These are phyloP conservation scores for Pelmatolapia mariae DNA, from an alignment of 2,113 vertebrate species.

Conservation along the genomic window DNA sequence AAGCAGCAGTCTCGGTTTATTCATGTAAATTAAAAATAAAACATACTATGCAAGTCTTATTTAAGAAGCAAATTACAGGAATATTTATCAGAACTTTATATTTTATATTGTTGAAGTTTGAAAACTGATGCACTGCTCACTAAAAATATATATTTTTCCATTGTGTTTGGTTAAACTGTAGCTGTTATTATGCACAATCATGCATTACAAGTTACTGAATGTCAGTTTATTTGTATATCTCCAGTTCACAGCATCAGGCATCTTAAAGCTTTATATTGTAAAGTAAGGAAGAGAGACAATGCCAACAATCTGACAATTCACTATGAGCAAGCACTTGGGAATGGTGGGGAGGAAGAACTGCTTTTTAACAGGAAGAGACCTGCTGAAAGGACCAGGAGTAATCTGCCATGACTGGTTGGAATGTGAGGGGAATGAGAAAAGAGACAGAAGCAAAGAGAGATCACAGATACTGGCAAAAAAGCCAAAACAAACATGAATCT, in stretches of 20 bases:
- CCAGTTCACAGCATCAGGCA: neutral
- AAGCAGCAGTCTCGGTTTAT: neutral
- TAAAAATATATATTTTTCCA: neutral
- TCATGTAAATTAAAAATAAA: neutral
- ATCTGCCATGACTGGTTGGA: neutral
- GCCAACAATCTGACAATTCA: neutral
- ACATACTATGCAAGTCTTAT: neutral
- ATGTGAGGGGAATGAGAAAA: neutral
- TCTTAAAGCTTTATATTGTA: neutral
- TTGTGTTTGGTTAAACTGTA: neutral
- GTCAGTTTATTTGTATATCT: neutral
- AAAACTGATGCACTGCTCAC: neutral
- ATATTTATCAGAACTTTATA: neutral
- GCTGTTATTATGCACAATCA: neutral
- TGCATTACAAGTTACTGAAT: neutral
- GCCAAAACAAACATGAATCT: neutral
- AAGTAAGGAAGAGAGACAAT: neutral
- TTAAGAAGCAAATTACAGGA: neutral
- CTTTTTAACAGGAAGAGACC: neutral
- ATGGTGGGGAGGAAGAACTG: neutral
- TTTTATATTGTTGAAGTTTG: neutral
- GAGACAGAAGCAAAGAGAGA: neutral
- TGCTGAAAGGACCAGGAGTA: neutral
- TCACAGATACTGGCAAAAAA: neutral
- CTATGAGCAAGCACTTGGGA: neutral